Evolutionary conservation across 2,888 invertebrate species (phyloP).

Genomic region (Allygus modestus): DNA sequence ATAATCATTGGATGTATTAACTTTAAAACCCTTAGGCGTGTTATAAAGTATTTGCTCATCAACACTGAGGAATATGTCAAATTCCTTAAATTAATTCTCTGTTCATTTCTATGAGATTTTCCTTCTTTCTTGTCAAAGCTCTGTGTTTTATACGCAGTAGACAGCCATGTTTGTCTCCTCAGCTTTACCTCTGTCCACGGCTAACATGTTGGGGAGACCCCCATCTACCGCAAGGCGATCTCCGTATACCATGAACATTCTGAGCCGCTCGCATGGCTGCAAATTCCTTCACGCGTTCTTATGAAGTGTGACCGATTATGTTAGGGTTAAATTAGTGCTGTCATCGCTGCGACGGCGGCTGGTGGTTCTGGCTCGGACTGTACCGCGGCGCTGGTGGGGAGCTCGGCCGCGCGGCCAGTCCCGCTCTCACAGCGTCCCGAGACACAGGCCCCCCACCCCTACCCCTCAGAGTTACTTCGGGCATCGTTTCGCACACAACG

Average conservation of each 20-base stretch:
- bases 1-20: too few relatives aligned
- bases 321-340: conserved; percentile 63
- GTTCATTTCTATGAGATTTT: too few relatives aligned
- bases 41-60: too few relatives aligned
- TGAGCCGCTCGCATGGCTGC: conserved; percentile 42
- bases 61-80: too few relatives aligned
- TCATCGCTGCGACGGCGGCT: conserved; percentile 18
- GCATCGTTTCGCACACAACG: neutral
- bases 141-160: too few relatives aligned
- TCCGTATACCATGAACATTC: neutral
- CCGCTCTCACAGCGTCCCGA: conserved; percentile 48
- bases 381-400: conserved; percentile 36
- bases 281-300: conserved; percentile 57
- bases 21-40: too few relatives aligned
- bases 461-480: conserved; percentile 1
- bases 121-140: too few relatives aligned
- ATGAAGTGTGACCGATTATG: conserved; percentile 62
- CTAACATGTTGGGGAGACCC: too few relatives aligned
- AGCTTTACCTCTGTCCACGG: too few relatives aligned
- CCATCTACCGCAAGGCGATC: conserved; percentile 27
- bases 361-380: conserved; percentile 43
- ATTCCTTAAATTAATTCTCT: too few relatives aligned
- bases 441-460: conserved; percentile 40
- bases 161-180: too few relatives aligned
- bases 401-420: conserved; percentile 48